Evolutionary conservation across 2,113 vertebrate genomes (phyloP).

Genomic region (Glaucidium brasilianum): DNA sequence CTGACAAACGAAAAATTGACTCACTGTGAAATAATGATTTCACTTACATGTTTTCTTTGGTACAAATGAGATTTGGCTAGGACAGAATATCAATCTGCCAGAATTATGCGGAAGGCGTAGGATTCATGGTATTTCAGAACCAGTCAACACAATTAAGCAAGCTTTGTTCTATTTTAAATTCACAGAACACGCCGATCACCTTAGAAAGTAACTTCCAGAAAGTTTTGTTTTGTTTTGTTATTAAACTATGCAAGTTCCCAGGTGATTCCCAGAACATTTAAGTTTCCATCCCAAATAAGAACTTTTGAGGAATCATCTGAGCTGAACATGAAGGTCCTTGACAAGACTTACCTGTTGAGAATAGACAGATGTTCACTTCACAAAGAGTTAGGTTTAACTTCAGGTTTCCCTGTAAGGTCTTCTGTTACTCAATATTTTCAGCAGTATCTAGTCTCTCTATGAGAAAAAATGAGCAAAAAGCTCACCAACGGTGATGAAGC

Average conservation of each 20-base stretch:
- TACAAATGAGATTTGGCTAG: constrained; percentile 34
- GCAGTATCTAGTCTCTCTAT: not conserved
- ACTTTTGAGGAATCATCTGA: not conserved
- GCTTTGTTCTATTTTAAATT: constrained; percentile 52
- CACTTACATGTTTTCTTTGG: constrained; percentile 13
- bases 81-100: constrained; percentile 14
- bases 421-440: not conserved
- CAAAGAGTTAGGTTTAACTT: not conserved
- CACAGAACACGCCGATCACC: not conserved
- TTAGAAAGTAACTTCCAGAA: constrained; percentile 27
- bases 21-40: not conserved
- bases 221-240: not conserved
- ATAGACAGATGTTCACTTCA: not conserved
- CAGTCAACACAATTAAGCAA: constrained; percentile 36
- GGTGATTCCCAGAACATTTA: not conserved
- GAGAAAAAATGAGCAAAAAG: not conserved
- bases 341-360: not conserved
- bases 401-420: not conserved
- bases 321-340: not conserved
- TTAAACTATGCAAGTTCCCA: not conserved
- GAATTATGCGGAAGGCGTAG: constrained; percentile 26
- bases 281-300: not conserved
- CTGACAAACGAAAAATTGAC: not conserved
- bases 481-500: not conserved
- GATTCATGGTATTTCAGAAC: not conserved